Evolutionary conservation across 2,888 invertebrate species (phyloP).

Genomic region (Frankliniella fusca): DNA sequence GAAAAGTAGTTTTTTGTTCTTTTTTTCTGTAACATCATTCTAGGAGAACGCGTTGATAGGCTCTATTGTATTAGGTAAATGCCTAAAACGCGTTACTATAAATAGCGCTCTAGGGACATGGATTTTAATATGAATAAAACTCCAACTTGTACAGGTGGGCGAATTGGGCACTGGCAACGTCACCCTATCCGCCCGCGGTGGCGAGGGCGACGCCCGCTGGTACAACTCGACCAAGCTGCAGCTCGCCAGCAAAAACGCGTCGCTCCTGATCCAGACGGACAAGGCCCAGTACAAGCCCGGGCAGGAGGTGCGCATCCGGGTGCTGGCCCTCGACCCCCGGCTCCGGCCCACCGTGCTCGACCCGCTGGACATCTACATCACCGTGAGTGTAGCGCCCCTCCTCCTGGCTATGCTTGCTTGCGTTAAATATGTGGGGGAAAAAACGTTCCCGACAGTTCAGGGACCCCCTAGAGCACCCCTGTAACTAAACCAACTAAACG

Average conservation of each 20-base stretch:
- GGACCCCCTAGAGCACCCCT: too few relatives aligned
- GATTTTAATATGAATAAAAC: background rate
- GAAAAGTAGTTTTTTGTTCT: background rate
- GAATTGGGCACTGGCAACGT: background rate
- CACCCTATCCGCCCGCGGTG: background rate
- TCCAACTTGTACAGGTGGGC: background rate
- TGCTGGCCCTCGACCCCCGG: background rate
- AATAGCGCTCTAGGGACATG: background rate
- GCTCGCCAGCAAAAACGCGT: background rate
- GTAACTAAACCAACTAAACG: too few relatives aligned
- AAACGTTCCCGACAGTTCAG: too few relatives aligned
- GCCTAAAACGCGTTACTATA: background rate
- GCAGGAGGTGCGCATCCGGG: background rate
- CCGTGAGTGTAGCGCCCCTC: background rate
- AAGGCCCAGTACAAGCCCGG: constrained; percentile 9
- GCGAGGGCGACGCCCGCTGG: background rate
- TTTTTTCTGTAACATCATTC: background rate
- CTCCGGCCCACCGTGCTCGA: background rate
- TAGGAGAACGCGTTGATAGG: background rate
- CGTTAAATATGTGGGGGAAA: too few relatives aligned
- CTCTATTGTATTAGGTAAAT: background rate
- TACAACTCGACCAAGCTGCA: background rate
- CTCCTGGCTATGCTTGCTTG: background rate
- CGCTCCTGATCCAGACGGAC: constrained; percentile 1
- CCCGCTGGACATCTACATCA: background rate